These are phyloP conservation scores for Lytechinus pictus DNA, from an alignment of 35 echinoderm and acorn worm genomes.

Conservation along the genomic window DNA sequence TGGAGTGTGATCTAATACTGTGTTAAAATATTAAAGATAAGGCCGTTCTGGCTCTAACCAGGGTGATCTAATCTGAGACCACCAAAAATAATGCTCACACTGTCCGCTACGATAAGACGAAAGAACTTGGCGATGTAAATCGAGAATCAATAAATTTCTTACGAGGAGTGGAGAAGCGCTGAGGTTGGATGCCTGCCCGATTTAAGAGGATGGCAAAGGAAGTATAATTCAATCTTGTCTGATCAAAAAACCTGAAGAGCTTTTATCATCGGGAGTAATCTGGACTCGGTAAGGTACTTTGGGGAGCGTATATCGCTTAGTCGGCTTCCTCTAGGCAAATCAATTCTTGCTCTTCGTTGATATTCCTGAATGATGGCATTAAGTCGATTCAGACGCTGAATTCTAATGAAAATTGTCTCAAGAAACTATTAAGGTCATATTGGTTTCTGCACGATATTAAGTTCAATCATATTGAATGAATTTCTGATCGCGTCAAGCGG, in stretches of 20 bases:
- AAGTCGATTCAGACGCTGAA: neutral
- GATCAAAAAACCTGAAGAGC: constrained; percentile 15
- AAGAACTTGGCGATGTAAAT: neutral
- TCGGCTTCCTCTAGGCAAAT: constrained; percentile 17
- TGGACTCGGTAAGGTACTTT: neutral
- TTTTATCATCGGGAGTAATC: constrained; percentile 22
- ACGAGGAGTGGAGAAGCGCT: neutral
- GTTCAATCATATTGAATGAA: no score
- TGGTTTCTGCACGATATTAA: no score
- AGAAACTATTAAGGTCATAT: no score
- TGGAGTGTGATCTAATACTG: no score
- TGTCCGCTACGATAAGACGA: neutral
- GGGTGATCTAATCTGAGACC: neutral
- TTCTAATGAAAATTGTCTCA: no score
- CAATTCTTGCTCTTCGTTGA: constrained; percentile 14
- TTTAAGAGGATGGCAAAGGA: neutral
- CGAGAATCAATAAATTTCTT: neutral
- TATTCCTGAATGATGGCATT: neutral
- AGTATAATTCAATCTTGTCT: constrained; percentile 4
- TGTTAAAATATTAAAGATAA: no score
- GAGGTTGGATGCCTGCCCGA: neutral
- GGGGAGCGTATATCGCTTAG: constrained; percentile 34
- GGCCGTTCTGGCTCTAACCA: no score
- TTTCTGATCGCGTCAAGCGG: no score
- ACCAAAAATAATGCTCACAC: neutral